Evolutionary conservation across 2,797 vertebrate species (phyloP), one percentile per base, ranked within the genome.

Genomic region (Pantherophis alleghaniensis): DNA sequence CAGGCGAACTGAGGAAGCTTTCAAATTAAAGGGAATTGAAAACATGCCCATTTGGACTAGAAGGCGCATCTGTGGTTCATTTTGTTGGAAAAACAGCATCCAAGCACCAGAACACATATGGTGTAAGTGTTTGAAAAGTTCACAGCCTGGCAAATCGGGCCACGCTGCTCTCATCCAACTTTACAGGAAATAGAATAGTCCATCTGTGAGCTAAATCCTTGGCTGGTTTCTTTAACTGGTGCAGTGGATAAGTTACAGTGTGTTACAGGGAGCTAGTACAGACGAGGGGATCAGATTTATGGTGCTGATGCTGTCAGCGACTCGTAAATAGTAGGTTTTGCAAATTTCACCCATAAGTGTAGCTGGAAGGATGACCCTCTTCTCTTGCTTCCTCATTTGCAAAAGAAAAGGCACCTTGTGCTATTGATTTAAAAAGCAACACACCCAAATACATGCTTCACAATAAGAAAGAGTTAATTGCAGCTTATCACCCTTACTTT

Each of bases 311-410:
- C 94, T 94, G 14, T 91, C 94, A 94, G 90, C 88, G 92, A 95
- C 96, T 96, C 88, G 94, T 96, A 93, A 96, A 95, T 96, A 96
- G 86, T 92, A 89, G 94, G 95, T 94, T 93, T 94, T 94, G 88
- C 22, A 59, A 95, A 91, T 94, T 96, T 96, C 63, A 90, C 69
- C 90, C 93, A 90, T 94, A 93, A 92, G 79, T 83, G 90, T 14
- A 93, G 94, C 93, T 89, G 90, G 90, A 86, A 12, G 90, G 61
- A 90, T 55, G 88, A 87, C 16, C 92, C 14, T 94, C 89, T 55
- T 63, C 47, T 13, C 92, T 6, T 42, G 51, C 86, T 51, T 93
- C 94, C 94, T 93, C 63, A 51, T 88, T 88, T 94, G 94, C 37
- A 60, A 57, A 53, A 93, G 86, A 63, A 53, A 94, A 87, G 74